Evolutionary conservation across 1,140 invertebrate genomes (phyloP).

Genomic region (Bombus terrestris): DNA sequence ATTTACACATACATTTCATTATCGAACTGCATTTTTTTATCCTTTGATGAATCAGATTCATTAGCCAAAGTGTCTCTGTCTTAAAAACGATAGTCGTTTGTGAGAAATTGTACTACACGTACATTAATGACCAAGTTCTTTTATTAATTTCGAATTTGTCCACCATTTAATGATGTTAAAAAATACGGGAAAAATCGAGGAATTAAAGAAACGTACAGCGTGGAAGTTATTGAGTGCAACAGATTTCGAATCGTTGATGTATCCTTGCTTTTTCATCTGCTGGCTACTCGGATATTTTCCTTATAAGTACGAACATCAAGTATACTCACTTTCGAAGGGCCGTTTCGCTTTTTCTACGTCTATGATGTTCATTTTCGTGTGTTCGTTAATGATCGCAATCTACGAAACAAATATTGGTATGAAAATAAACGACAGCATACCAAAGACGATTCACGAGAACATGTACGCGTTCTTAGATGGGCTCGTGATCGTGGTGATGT

Average conservation of each 20-base stretch:
- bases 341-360: slow-evolving; percentile 48
- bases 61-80: neutral
- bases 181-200: neutral
- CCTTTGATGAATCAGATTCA: neutral
- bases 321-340: slow-evolving; percentile 32
- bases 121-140: rapidly evolving
- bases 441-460: slow-evolving; percentile 67
- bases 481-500: slow-evolving; percentile 50
- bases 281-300: slow-evolving; percentile 64
- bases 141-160: neutral
- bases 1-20: neutral
- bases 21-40: neutral
- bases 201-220: slow-evolving; percentile 20
- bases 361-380: slow-evolving; percentile 15
- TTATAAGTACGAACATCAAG: slow-evolving; percentile 39
- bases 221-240: slow-evolving; percentile 57
- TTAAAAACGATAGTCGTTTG: neutral
- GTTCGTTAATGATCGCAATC: neutral
- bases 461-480: slow-evolving; percentile 62
- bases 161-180: neutral
- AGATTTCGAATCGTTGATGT: slow-evolving; percentile 65
- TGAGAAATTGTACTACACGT: too few relatives aligned
- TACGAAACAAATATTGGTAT: slow-evolving; percentile 61
- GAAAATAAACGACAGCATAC: slow-evolving; percentile 29
- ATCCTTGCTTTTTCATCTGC: slow-evolving; percentile 58